These are phyloP conservation scores for Heteropelma amictum DNA, from an alignment of 2,888 invertebrate genomes.

Conservation along the genomic window DNA sequence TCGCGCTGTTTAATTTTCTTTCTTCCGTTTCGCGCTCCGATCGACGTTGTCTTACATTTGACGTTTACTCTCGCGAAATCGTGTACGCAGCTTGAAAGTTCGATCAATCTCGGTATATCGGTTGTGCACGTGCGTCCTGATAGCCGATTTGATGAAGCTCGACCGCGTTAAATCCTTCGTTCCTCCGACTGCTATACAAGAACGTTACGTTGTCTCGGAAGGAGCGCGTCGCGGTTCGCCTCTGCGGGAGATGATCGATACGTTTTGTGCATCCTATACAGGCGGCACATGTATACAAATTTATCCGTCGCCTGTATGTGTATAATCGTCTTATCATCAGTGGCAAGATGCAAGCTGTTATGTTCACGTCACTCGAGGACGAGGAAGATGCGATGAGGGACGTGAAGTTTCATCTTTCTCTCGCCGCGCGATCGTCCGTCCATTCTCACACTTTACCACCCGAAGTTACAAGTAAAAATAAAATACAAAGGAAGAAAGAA, in stretches of 20 bases:
- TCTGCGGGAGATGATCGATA: conserved; percentile 69
- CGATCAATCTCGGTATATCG: too few species aligned
- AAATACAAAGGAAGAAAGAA: background rate
- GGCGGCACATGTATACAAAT: background rate
- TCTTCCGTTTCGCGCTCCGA: too few species aligned
- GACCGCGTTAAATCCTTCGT: conserved; percentile 19
- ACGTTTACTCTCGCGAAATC: too few species aligned
- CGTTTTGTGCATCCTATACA: conserved; percentile 61
- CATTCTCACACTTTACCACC: conserved; percentile 26
- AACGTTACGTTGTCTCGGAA: background rate
- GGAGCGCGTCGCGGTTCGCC: conserved; percentile 22
- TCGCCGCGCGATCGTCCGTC: background rate
- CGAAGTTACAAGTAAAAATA: background rate
- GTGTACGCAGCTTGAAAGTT: conserved; percentile 6
- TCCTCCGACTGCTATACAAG: conserved; percentile 1
- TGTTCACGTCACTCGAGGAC: conserved; percentile 65
- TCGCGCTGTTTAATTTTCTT: too few species aligned
- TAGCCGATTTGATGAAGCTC: too few species aligned
- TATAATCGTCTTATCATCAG: conserved; percentile 62
- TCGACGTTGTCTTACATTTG: too few species aligned
- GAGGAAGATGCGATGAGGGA: conserved; percentile 64
- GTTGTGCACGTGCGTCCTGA: too few species aligned
- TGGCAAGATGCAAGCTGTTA: conserved; percentile 66
- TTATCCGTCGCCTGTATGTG: background rate
- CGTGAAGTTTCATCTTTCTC: conserved; percentile 51